These are phyloP conservation scores for Eubasilissa regina DNA, from an alignment of 1,140 invertebrate genomes.

Conservation along the genomic window DNA sequence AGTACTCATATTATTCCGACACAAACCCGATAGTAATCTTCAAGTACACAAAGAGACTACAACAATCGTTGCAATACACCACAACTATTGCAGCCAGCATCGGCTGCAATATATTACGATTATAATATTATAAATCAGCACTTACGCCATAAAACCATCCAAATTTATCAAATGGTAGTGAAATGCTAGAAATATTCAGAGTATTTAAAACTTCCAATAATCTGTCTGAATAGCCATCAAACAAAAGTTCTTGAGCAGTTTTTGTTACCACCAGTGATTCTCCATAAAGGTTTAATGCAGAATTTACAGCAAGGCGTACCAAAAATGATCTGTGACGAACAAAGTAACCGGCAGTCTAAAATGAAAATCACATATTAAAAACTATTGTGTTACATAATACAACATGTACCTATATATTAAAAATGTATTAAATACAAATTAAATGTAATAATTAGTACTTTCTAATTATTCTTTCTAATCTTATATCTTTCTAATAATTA, in stretches of 20 bases:
- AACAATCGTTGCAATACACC: too few relatives aligned
- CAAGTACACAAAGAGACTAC: too few relatives aligned
- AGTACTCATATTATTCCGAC: too few relatives aligned
- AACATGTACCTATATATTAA: too few relatives aligned
- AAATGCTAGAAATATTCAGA: slow-evolving; percentile 72
- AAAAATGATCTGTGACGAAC: slow-evolving; percentile 69
- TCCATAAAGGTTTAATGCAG: slow-evolving; percentile 71
- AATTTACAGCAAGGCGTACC: slow-evolving; percentile 71
- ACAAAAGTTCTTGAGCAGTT: slow-evolving; percentile 78
- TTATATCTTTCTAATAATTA: too few relatives aligned
- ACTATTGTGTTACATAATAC: too few relatives aligned
- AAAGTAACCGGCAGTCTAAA: slow-evolving; percentile 78
- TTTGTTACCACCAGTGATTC: slow-evolving; percentile 76
- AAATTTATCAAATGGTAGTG: slow-evolving; percentile 81
- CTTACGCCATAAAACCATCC: slow-evolving; percentile 82
- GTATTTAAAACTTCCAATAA: slow-evolving; percentile 75
- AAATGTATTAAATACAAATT: too few relatives aligned
- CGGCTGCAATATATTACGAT: too few relatives aligned
- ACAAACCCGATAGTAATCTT: too few relatives aligned
- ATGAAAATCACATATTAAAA: slow-evolving; percentile 38
- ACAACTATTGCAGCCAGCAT: too few relatives aligned
- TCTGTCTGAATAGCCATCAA: slow-evolving; percentile 83
- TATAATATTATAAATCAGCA: slow-evolving; percentile 39
- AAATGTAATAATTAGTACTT: too few relatives aligned
- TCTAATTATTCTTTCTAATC: too few relatives aligned